Base-by-base conservation (phyloP, 1,140 invertebrate genomes). In the Bombus waltoni region DNA sequence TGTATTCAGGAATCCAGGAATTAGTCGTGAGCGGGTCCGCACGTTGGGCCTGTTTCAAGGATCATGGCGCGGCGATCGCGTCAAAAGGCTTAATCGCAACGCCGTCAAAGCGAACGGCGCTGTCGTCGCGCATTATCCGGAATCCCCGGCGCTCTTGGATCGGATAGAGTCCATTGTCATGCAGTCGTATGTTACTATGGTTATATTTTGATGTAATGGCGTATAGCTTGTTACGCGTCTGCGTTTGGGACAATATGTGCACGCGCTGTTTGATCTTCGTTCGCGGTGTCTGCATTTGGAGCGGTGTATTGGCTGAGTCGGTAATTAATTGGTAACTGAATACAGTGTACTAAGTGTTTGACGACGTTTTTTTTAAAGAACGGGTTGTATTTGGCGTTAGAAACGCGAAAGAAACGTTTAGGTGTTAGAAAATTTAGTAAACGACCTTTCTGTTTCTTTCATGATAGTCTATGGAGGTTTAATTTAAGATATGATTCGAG, bases 131-230 rank as follows among this genome's bases (percentile, higher is more conserved):
- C 38, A 53, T 59, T 74, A 74, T 65, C 53, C 73, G 4, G 28
- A 81, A 89, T 82, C 66, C 76, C 75, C 57, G 38, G 62, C 4
- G 25, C 72, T 22, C 42, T 28, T 71, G 32, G 59, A 59, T 72
- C 42, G 47, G 32, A 57, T 62, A 35, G 15, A 32, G 40, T 4
- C 72, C 72, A 22, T 85, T 88, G 81, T 66, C 81, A 87, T 62
- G 76, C 84, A 78, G 75, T 90, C 85, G 84, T 87, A 75, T 53
- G 68, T 62, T 80, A 59, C n/a, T 82, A 72, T n/a, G 70, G 44
- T 70, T 86, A 73, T 76, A 87, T 78, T 90, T 91, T 83, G 84
- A 90, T 74, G 57, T 78, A 90, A 87, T 85, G 57, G 25, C 9
- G 57, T 59, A 44, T 65, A 38, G 35, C 42, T 42, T 40, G 32